Conservation (phyloP, 2,113 vertebrate genomes). For the Camelus bactrianus region DNA sequence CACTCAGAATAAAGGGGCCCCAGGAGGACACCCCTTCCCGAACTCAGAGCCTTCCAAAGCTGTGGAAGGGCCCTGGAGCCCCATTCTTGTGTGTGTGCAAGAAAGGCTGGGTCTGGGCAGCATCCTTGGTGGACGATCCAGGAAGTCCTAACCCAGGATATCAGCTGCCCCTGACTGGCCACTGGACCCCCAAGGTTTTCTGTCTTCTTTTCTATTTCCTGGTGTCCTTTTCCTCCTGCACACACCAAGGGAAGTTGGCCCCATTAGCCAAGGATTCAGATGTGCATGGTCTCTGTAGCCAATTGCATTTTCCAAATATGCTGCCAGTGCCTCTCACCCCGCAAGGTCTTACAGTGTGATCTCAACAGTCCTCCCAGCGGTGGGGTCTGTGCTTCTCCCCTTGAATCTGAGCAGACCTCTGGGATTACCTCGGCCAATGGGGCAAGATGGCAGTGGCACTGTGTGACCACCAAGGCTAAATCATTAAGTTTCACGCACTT, state of each 20-base stretch:
- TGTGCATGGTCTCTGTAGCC: neutral
- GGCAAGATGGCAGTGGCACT: fast-evolving
- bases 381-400: neutral
- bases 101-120: neutral
- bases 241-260: fast-evolving
- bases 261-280: too few relatives aligned
- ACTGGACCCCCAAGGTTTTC: neutral
- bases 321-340: fast-evolving
- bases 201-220: neutral
- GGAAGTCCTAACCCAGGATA: neutral
- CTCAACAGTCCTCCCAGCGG: neutral
- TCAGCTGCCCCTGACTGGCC: neutral
- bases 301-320: neutral
- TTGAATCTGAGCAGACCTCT: neutral
- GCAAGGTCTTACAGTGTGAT: neutral
- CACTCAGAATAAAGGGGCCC: neutral
- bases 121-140: neutral
- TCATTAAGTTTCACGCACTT: fast-evolving
- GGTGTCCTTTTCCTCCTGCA: neutral
- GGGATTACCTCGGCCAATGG: neutral
- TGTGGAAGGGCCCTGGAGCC: neutral
- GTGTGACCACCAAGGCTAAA: neutral
- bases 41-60: neutral
- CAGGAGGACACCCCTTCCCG: neutral
- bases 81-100: neutral